Evolutionary conservation across 2,113 vertebrate genomes (phyloP), one percentile per base, ranked within the genome.

Genomic region (Brevimyrus niger): DNA sequence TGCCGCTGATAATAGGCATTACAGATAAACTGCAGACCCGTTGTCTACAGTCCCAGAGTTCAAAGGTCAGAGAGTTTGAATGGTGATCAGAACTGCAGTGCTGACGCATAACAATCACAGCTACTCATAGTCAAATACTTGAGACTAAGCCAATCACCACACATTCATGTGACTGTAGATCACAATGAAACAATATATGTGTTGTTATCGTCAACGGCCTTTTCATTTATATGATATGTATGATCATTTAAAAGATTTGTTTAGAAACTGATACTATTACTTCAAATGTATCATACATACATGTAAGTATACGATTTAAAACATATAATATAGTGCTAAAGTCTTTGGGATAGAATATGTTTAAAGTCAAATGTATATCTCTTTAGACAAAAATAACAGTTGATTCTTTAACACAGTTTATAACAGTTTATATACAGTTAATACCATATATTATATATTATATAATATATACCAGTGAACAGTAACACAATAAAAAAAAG

Each of bases 111-210:
- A 76, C 73, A 80, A 80, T 80, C 73, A 19, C 73, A 42, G 35
- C 44, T 2, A 47, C 46, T 86, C 46, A 51, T 46, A 86, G 47
- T 27, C 48, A 86, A 31, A 86, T 51, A 47, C 27, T 51, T 86
- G 46, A 23, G 85, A 86, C 48, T n/a, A 85, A 21, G 42, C 21
- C 42, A 85, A 27, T 23, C 23, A 9, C 85, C 85, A 46, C 85
- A 86, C 85, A 48, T 51, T 51, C 85, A 86, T 86, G 48, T 86
- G 85, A 86, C 85, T 53, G 42, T n/a, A 53, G 46, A 35, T 86
- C 83, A 86, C 46, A 86, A 53, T 86, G 85, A 61, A 85, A 44
- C 23, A 53, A n/a, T 15, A 55, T 85, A 84, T 55, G 42, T 61
- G 23, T 85, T 38, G 80, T 82, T 61, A 51, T 13, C 88, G n/a